phyloP scores from a whole-genome alignment of 2,113 vertebrate genomes.

The Pelusios castaneus region DNA sequence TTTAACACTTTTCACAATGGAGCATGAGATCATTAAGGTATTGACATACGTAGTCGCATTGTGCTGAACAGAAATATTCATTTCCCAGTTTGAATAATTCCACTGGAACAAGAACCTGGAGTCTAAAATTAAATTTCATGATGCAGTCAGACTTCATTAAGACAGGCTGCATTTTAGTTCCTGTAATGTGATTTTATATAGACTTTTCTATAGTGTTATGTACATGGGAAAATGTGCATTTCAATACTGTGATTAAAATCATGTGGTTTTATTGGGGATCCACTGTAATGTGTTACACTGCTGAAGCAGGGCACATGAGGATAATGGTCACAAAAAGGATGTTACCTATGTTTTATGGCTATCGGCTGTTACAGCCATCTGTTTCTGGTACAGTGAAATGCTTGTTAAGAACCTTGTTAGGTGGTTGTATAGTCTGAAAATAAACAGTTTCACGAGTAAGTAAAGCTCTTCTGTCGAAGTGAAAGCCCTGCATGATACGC shows the following conservation, averaged over 20 bases:
- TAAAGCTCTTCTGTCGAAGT: slow-evolving; percentile 68
- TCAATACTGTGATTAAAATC: slow-evolving; percentile 73
- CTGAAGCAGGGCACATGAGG: slow-evolving; percentile 57
- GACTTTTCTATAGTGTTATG: slow-evolving; percentile 69
- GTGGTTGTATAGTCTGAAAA: slow-evolving; percentile 66
- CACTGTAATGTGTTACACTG: slow-evolving; percentile 59
- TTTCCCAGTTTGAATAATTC: slow-evolving; percentile 60
- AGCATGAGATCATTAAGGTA: slow-evolving; percentile 72
- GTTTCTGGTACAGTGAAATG: slow-evolving; percentile 69
- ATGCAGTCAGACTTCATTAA: slow-evolving; percentile 59
- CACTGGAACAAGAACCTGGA: slow-evolving; percentile 70
- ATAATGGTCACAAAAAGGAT: slow-evolving; percentile 63
- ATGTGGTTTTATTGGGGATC: slow-evolving; percentile 69
- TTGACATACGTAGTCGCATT: slow-evolving; percentile 64
- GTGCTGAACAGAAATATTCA: slow-evolving; percentile 69
- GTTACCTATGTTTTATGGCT: slow-evolving; percentile 52
- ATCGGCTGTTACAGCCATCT: slow-evolving; percentile 62
- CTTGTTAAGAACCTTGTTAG: slow-evolving; percentile 58
- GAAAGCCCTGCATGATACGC: slow-evolving; percentile 74
- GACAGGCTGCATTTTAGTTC: slow-evolving; percentile 71
- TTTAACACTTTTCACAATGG: slow-evolving; percentile 75
- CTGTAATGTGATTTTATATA: slow-evolving; percentile 71
- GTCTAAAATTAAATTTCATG: slow-evolving; percentile 65
- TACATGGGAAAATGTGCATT: slow-evolving; percentile 77
- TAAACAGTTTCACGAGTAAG: slow-evolving; percentile 65